phyloP scores from a whole-genome alignment of 2,113 vertebrate species.

The Climacteris rufus region DNA sequence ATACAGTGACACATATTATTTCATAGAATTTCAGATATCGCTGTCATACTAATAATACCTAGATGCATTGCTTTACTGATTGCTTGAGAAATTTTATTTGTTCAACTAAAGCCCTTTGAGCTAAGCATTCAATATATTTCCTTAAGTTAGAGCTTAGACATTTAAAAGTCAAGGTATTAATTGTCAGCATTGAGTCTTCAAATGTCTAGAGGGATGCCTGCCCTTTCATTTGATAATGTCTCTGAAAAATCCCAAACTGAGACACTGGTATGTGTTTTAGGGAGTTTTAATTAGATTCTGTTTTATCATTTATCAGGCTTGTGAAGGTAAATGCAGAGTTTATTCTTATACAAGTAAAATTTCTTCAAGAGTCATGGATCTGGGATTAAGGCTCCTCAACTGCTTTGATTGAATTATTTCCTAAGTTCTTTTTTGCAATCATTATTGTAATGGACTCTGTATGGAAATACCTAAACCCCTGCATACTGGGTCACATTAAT shows the following conservation, averaged over 20 bases:
- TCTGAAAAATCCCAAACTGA: slow-evolving; percentile 32
- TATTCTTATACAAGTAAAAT: background rate
- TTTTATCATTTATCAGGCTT: slow-evolving; percentile 8
- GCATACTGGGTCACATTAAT: background rate
- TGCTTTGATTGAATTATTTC: slow-evolving; percentile 20
- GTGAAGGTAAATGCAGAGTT: background rate
- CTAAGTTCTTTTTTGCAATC: background rate
- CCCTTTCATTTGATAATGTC: background rate
- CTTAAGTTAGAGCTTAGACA: background rate
- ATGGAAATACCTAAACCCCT: background rate
- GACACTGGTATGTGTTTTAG: background rate
- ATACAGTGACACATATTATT: background rate
- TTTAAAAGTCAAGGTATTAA: slow-evolving; percentile 38
- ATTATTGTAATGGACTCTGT: background rate
- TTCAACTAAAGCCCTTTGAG: background rate
- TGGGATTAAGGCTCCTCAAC: background rate
- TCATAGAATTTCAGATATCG: background rate
- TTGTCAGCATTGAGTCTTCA: slow-evolving; percentile 7
- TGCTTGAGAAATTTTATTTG: background rate
- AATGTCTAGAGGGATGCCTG: background rate
- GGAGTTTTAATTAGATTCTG: slow-evolving; percentile 23
- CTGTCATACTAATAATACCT: background rate
- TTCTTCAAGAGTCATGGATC: background rate
- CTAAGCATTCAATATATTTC: background rate
- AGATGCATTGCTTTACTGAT: background rate